Percentiles rank a stretch among this genome's conserved stretches.
These are phyloP conservation scores for Clarias macrocephalus DNA, from an alignment of 2,113 vertebrate genomes.

Conservation along the genomic window DNA sequence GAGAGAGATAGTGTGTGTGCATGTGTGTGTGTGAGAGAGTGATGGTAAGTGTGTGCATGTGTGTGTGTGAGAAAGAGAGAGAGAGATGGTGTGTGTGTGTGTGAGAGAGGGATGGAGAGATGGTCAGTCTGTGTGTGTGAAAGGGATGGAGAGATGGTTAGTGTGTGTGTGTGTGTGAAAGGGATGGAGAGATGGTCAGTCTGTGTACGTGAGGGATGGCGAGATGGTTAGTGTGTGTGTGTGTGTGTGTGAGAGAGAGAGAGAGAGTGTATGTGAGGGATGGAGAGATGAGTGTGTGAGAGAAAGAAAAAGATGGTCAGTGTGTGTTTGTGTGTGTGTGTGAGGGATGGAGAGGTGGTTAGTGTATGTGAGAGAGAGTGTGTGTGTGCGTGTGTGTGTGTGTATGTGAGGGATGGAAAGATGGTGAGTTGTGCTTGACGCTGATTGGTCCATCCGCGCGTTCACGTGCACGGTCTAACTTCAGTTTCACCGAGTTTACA, in stretches of 20 bases:
- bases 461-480: slow-evolving; percentile 63
- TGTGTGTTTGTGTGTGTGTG: neutral
- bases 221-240: neutral
- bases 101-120: too few relatives aligned
- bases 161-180: neutral
- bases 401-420: neutral
- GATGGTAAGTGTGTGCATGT: too few relatives aligned
- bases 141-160: too few relatives aligned
- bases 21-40: too few relatives aligned
- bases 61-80: too few relatives aligned
- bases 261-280: neutral
- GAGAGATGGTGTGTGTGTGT: too few relatives aligned
- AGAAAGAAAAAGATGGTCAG: neutral
- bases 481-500: slow-evolving; percentile 86
- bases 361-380: neutral
- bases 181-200: too few relatives aligned
- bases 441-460: slow-evolving; percentile 17
- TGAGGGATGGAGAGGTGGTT: neutral
- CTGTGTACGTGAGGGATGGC: too few relatives aligned
- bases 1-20: too few relatives aligned
- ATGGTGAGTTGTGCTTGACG: slow-evolving; percentile 2
- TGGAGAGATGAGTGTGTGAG: neutral
- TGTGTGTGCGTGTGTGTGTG: neutral
- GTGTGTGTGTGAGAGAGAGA: neutral
- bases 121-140: too few relatives aligned